A percentile compares a stretch with the other conserved stretches of the same genome.
These are phyloP conservation scores for Alloplasta piceator DNA, from an alignment of 2,888 invertebrate genomes.

Conservation along the genomic window DNA sequence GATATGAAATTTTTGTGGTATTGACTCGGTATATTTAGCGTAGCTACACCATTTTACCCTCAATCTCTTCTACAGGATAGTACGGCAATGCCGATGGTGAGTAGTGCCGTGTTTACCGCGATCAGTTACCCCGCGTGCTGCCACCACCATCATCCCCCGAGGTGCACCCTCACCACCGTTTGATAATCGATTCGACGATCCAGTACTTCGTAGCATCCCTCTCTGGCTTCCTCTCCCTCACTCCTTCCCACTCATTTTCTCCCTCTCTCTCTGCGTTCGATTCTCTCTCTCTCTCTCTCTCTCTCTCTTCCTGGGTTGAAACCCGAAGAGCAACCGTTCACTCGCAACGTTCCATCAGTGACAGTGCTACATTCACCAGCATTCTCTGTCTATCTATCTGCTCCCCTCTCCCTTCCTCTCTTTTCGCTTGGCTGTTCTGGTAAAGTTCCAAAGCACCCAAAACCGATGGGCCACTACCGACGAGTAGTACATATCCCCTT, in stretches of 20 bases:
- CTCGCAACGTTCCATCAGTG: constrained; percentile 56
- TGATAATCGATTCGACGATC: constrained; percentile 65
- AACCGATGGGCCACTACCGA: constrained; percentile 23
- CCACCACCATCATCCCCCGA: constrained; percentile 24
- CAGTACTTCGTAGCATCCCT: constrained; percentile 40
- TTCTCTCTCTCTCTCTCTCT: neutral
- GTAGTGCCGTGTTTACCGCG: no score
- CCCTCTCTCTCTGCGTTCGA: neutral
- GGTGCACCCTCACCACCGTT: constrained; percentile 48
- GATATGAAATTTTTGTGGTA: no score
- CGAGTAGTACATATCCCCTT: constrained; percentile 12
- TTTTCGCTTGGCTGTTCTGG: constrained; percentile 65
- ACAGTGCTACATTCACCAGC: constrained; percentile 49
- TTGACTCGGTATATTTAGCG: no score
- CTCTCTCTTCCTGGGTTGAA: constrained; percentile 14
- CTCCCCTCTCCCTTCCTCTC: neutral
- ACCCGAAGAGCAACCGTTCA: constrained; percentile 50
- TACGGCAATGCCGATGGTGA: no score
- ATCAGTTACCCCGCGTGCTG: no score
- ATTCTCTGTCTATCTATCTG: constrained; percentile 36
- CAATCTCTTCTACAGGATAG: no score
- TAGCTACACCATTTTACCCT: no score
- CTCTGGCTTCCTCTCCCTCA: neutral
- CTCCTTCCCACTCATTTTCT: no score
- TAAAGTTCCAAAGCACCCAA: constrained; percentile 35